A percentile compares a stretch with the other conserved stretches of the same genome.
phyloP scores from a whole-genome alignment of 2,797 vertebrate genomes.

The Pteropus rufus region DNA sequence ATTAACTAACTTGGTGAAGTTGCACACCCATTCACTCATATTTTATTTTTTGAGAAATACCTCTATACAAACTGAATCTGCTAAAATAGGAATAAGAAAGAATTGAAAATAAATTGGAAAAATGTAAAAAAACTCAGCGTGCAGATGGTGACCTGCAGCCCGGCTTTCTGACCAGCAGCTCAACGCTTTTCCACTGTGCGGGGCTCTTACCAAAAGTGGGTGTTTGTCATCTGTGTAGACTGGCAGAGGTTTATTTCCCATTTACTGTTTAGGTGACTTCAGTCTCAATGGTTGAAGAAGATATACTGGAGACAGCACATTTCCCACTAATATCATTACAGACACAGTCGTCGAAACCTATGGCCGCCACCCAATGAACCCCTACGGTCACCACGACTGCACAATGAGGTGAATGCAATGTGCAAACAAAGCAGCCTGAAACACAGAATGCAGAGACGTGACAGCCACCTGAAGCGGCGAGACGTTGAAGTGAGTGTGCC shows the following conservation, averaged over 20 bases:
- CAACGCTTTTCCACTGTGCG: not conserved
- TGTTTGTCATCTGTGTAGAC: not conserved
- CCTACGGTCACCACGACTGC: constrained; percentile 78
- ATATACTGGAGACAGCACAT: constrained; percentile 66
- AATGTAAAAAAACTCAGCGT: not conserved
- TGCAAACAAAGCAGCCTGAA: constrained; percentile 73
- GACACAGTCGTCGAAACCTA: constrained; percentile 66
- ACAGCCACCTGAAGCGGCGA: constrained; percentile 55
- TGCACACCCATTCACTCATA: not conserved
- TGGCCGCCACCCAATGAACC: constrained; percentile 68
- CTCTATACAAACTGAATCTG: not conserved
- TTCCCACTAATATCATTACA: constrained; percentile 78
- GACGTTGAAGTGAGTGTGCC: constrained; percentile 43
- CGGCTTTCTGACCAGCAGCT: not conserved
- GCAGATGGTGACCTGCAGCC: not conserved
- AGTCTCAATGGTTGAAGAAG: constrained; percentile 54
- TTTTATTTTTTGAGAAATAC: constrained; percentile 23
- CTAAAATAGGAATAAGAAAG: not conserved
- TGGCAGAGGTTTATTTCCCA: constrained; percentile 8
- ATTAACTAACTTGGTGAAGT: not conserved
- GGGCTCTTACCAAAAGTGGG: not conserved
- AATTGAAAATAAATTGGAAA: not conserved
- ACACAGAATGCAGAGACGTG: constrained; percentile 54
- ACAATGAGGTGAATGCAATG: constrained; percentile 72
- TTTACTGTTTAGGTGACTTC: constrained; percentile 54